Conservation (phyloP, 2,797 vertebrate species). For the Rhinoraja longicauda region DNA sequence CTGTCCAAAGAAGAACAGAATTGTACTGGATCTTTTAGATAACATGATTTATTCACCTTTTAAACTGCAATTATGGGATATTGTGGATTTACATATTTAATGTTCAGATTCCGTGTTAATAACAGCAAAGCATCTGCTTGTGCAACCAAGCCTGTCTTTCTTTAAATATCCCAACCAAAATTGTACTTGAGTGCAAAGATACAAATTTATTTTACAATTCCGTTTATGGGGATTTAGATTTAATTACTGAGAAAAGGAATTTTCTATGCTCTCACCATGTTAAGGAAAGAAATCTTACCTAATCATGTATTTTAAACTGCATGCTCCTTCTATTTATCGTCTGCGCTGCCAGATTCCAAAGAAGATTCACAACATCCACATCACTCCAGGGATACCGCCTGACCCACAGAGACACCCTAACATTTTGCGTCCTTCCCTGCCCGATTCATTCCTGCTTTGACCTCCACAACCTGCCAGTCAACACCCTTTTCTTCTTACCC, state of each 20-base stretch:
- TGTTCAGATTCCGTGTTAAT: conserved; percentile 21
- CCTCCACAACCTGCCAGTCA: background rate
- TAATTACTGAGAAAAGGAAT: conserved; percentile 13
- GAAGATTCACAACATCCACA: too few species aligned
- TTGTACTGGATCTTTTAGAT: too few species aligned
- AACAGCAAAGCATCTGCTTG: background rate
- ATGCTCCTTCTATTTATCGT: background rate
- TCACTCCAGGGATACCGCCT: too few species aligned
- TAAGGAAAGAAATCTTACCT: conserved; percentile 17
- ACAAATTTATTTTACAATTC: conserved; percentile 27
- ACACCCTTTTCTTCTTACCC: background rate
- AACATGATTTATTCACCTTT: conserved; percentile 29
- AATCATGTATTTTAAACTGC: conserved; percentile 20
- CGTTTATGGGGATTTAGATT: conserved; percentile 28
- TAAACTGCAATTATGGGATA: conserved; percentile 21
- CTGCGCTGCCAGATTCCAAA: background rate
- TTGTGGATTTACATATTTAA: conserved; percentile 27
- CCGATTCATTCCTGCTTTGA: background rate
- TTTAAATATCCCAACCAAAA: conserved; percentile 21
- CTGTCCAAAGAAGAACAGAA: background rate
- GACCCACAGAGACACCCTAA: too few species aligned
- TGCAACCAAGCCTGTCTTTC: conserved; percentile 24
- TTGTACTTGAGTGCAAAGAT: conserved; percentile 11
- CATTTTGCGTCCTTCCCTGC: too few species aligned
- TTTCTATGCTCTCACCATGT: conserved; percentile 18